phyloP scores from a whole-genome alignment of 2,888 invertebrate genomes.

The Xestia c-nigrum region DNA sequence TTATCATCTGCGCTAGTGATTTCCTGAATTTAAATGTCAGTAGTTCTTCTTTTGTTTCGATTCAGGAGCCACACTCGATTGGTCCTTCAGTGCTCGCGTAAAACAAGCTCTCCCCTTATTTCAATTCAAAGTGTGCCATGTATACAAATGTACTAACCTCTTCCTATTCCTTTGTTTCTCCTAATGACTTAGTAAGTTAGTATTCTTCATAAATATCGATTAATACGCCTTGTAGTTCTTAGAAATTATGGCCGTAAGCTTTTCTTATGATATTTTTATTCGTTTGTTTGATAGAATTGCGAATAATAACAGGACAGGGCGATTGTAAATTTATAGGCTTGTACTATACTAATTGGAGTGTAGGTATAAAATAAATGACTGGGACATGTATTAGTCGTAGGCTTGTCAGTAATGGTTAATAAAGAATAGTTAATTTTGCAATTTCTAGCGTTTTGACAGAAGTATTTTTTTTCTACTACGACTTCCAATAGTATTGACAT shows the following conservation, averaged over 20 bases:
- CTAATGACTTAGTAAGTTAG: conserved; percentile 31
- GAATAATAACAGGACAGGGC: conserved; percentile 15
- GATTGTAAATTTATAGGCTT: conserved; percentile 7
- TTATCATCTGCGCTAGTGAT: background rate
- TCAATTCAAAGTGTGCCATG: conserved; percentile 38
- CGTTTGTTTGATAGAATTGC: background rate
- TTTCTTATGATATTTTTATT: conserved; percentile 19
- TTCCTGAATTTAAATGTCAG: background rate
- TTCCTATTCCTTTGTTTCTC: conserved; percentile 37
- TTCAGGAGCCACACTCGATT: background rate
- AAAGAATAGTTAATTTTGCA: background rate
- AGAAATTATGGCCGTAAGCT: conserved; percentile 23
- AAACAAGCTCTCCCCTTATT: conserved; percentile 14
- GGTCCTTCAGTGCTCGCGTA: conserved; percentile 7
- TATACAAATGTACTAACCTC: conserved; percentile 40
- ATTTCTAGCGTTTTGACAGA: background rate
- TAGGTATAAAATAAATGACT: background rate
- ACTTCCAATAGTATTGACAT: background rate
- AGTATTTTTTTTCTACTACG: background rate
- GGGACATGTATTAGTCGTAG: background rate
- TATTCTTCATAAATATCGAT: conserved; percentile 34
- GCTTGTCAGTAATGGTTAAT: background rate
- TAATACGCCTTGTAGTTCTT: conserved; percentile 19
- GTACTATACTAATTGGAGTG: background rate
- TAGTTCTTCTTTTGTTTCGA: background rate